Evolutionary conservation across 2,113 vertebrate genomes (phyloP).

Genomic region (Jaculus jaculus): DNA sequence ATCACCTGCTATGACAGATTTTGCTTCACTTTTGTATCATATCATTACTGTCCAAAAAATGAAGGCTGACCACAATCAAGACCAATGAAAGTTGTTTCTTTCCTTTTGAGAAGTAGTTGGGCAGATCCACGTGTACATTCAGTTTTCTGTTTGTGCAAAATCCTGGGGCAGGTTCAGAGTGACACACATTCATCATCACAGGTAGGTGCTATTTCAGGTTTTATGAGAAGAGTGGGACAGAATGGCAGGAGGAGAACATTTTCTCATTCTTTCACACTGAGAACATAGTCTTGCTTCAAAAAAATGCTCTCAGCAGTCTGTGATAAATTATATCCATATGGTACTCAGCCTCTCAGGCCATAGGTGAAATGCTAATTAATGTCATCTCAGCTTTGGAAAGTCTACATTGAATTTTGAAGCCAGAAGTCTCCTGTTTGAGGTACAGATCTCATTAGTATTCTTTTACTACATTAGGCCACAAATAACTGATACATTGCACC

Average conservation of each 20-base stretch:
- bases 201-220: slow-evolving; percentile 3
- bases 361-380: slow-evolving; percentile 69
- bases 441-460: slow-evolving; percentile 57
- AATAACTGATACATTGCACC: not conserved
- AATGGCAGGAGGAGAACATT: not conserved
- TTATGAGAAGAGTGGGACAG: slow-evolving; percentile 2
- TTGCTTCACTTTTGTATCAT: not conserved
- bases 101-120: not conserved
- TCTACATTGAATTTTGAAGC: slow-evolving; percentile 54
- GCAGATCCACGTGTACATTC: not conserved
- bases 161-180: not conserved
- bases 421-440: slow-evolving; percentile 30
- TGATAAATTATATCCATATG: slow-evolving; percentile 61
- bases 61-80: not conserved
- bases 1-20: not conserved
- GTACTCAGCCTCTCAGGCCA: slow-evolving; percentile 43
- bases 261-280: slow-evolving; percentile 53
- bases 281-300: slow-evolving; percentile 59
- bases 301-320: slow-evolving; percentile 53
- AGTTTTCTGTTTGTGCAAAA: slow-evolving; percentile 22
- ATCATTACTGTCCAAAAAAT: not conserved
- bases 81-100: not conserved
- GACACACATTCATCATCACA: not conserved
- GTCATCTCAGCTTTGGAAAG: slow-evolving; percentile 43
- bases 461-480: not conserved